These are phyloP conservation scores for Pangasius djambal DNA, from an alignment of 2,797 vertebrate species.

Conservation along the genomic window DNA sequence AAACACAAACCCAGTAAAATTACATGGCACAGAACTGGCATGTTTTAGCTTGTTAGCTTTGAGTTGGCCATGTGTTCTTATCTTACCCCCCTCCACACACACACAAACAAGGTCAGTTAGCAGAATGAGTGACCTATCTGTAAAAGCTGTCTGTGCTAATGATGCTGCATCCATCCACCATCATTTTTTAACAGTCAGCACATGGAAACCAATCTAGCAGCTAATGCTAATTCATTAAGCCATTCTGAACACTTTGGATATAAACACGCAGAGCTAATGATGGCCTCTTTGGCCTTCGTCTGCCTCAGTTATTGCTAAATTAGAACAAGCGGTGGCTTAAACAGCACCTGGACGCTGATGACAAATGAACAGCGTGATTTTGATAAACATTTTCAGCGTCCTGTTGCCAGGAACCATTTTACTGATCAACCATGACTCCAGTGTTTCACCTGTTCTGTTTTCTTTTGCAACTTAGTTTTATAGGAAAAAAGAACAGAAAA, in stretches of 20 bases:
- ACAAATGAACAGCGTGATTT: conserved; percentile 40
- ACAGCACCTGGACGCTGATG: conserved; percentile 34
- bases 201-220: conserved; percentile 45
- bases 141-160: conserved; percentile 33
- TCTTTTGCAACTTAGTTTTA: background rate
- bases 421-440: conserved; percentile 19
- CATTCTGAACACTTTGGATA: conserved; percentile 41
- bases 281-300: conserved; percentile 37
- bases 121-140: conserved; percentile 27
- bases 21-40: background rate
- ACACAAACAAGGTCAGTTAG: conserved; percentile 32
- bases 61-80: background rate
- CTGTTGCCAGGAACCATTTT: conserved; percentile 30
- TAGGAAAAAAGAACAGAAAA: background rate
- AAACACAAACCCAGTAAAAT: background rate
- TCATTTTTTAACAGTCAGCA: conserved; percentile 37
- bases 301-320: conserved; percentile 47
- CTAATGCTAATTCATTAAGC: conserved; percentile 37
- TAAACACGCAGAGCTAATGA: conserved; percentile 34
- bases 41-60: background rate
- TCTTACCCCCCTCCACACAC: background rate
- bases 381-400: conserved; percentile 34
- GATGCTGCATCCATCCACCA: conserved; percentile 21
- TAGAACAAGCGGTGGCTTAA: conserved; percentile 30
- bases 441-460: background rate